Evolutionary conservation across 2,113 vertebrate species (phyloP).

Genomic region (Gallinago media): DNA sequence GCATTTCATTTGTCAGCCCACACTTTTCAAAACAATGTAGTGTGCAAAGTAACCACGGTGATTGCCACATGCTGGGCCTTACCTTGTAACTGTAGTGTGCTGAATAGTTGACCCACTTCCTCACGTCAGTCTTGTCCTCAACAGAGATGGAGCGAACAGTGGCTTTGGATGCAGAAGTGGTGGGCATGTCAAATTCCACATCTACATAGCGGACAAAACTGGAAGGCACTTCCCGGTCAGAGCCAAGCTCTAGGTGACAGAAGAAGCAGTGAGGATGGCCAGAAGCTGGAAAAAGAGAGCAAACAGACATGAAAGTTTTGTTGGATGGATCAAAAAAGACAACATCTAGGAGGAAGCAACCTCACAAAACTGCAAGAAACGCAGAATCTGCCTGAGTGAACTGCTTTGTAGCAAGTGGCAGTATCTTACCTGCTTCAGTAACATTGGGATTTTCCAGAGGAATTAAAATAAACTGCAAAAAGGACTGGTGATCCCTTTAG

Average conservation of each 20-base stretch:
- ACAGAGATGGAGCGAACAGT: slow-evolving; percentile 85
- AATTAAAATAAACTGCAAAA: neutral
- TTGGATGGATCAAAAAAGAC: neutral
- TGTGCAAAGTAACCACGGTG: neutral
- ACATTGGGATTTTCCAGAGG: neutral
- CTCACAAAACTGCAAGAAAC: neutral
- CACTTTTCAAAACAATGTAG: neutral
- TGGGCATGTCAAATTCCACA: slow-evolving; percentile 90
- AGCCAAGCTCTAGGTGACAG: slow-evolving; percentile 90
- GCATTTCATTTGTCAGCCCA: neutral
- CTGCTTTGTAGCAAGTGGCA: neutral
- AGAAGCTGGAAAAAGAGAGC: slow-evolving; percentile 71
- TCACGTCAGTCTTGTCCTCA: slow-evolving; percentile 80
- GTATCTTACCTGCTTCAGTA: neutral
- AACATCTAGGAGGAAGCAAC: neutral
- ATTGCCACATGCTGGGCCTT: neutral
- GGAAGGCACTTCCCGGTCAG: slow-evolving; percentile 88
- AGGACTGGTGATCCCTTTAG: neutral
- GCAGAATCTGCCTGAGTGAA: neutral
- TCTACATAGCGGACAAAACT: slow-evolving; percentile 81
- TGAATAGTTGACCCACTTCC: slow-evolving; percentile 91
- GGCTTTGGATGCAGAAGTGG: slow-evolving; percentile 86
- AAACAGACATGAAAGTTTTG: neutral
- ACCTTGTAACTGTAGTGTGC: slow-evolving; percentile 92
- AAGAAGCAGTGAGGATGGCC: slow-evolving; percentile 92